Evolutionary conservation across 2,113 vertebrate genomes (phyloP).

Genomic region (Platysternon megacephalum): DNA sequence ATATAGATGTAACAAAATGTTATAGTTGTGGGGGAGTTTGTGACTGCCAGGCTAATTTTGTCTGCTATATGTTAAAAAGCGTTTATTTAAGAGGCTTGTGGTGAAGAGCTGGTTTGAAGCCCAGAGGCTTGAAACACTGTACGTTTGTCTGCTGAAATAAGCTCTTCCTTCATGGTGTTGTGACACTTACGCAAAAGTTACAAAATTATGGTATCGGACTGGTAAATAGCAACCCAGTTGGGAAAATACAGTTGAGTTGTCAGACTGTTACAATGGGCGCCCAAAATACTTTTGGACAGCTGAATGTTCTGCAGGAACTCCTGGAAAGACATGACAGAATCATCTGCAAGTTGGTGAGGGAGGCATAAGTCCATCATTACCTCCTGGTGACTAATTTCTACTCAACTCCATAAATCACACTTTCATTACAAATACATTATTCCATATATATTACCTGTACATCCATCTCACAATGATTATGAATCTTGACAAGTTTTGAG

Average conservation of each 20-base stretch:
- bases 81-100: background rate
- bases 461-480: background rate
- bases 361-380: background rate
- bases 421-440: background rate
- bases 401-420: background rate
- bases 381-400: background rate
- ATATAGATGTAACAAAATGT: background rate
- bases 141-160: background rate
- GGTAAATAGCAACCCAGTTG: background rate
- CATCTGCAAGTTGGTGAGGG: background rate
- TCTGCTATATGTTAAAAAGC: background rate
- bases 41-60: background rate
- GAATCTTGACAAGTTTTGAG: background rate
- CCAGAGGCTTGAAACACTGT: background rate
- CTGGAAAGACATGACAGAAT: background rate
- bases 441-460: background rate
- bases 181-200: too few species aligned
- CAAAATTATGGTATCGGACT: too few species aligned
- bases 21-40: background rate
- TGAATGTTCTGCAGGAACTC: background rate
- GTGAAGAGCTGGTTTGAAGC: fast-evolving
- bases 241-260: background rate
- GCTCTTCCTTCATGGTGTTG: background rate
- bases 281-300: background rate
- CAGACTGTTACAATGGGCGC: background rate